Evolutionary conservation across 2,888 invertebrate species (phyloP).

Genomic region (Ditula angustiorana): DNA sequence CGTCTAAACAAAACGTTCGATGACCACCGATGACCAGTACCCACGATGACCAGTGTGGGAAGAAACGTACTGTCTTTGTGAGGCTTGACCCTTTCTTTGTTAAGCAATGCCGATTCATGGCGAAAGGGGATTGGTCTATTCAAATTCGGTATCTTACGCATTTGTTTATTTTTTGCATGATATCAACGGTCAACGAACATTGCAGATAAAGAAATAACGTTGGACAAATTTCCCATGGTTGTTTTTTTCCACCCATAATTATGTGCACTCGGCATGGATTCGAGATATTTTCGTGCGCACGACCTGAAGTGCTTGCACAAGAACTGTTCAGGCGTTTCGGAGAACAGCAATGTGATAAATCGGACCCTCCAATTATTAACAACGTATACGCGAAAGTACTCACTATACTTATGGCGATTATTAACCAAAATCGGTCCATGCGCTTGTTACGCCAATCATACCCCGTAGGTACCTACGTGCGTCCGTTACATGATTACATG

Average conservation of each 20-base stretch:
- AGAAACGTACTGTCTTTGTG: conserved; percentile 67
- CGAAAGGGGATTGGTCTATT: conserved; percentile 66
- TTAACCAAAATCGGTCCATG: conserved; percentile 81
- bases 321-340: conserved; percentile 80
- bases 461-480: conserved; percentile 45
- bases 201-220: conserved; percentile 66
- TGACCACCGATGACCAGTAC: conserved; percentile 82
- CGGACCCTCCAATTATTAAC: conserved; percentile 83
- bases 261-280: conserved; percentile 74
- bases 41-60: conserved; percentile 81
- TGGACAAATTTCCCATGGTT: conserved; percentile 74
- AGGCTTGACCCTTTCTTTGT: conserved; percentile 75
- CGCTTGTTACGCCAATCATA: conserved; percentile 81
- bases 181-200: conserved; percentile 71
- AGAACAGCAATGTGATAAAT: conserved; percentile 83
- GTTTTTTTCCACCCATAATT: conserved; percentile 82
- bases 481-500: conserved; percentile 33
- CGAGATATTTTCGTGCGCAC: conserved; percentile 82
- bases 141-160: conserved; percentile 54
- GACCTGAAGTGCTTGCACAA: conserved; percentile 81
- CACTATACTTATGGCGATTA: conserved; percentile 80
- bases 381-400: conserved; percentile 80
- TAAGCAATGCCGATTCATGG: conserved; percentile 65
- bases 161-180: conserved; percentile 73
- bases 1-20: conserved; percentile 73